A percentile compares a stretch with the other conserved stretches of the same genome.
phyloP scores from a whole-genome alignment of 2,797 vertebrate species.

The Valencia hispanica region DNA sequence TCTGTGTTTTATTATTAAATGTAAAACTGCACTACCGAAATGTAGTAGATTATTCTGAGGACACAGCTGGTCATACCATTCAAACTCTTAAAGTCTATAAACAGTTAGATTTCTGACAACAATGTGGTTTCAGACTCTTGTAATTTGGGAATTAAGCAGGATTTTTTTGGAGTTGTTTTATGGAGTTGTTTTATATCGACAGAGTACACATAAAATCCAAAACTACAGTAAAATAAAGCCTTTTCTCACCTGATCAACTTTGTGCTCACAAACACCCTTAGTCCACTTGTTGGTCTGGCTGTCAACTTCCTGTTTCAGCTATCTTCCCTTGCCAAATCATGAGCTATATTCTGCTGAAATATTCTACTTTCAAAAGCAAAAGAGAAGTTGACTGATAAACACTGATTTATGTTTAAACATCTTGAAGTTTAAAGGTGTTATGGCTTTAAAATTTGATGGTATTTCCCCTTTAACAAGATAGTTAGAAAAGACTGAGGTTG shows the following conservation, averaged over 20 bases:
- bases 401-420: neutral
- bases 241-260: neutral
- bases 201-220: neutral
- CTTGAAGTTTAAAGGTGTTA: neutral
- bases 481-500: constrained; percentile 15
- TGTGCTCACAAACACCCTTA: no score
- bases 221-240: neutral
- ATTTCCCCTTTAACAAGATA: constrained; percentile 31
- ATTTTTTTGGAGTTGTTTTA: neutral
- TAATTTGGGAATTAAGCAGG: neutral
- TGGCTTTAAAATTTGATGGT: neutral
- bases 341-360: neutral
- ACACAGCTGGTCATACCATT: neutral
- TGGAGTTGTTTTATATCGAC: neutral
- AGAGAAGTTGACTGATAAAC: neutral
- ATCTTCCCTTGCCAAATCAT: neutral
- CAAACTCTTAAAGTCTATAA: neutral
- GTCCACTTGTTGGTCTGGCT: neutral
- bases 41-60: no score
- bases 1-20: no score
- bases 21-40: no score
- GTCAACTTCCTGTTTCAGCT: neutral
- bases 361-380: neutral
- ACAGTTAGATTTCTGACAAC: neutral
- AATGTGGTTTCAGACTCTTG: neutral